Conservation (phyloP, 2,888 invertebrate genomes). For the Ormyrus rosae region DNA sequence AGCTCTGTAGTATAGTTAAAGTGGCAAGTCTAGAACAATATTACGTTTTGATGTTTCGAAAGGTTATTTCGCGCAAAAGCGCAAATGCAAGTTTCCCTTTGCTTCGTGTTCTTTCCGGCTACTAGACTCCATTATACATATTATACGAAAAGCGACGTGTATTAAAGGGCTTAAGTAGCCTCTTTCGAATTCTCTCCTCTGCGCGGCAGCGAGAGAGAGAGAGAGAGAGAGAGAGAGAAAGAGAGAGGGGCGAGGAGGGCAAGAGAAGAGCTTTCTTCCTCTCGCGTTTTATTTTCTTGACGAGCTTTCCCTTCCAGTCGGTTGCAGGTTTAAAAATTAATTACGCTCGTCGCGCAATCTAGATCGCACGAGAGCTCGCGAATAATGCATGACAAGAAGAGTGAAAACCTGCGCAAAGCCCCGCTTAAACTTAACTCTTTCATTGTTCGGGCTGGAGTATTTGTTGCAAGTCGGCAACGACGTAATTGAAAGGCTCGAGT, state of each 20-base stretch:
- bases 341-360: slow-evolving; percentile 55
- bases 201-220: too few species aligned
- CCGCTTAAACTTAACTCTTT: slow-evolving; percentile 17
- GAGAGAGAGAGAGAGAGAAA: too few species aligned
- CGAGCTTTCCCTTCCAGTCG: not conserved
- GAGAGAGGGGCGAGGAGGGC: too few species aligned
- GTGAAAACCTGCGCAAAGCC: not conserved
- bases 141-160: slow-evolving; percentile 40
- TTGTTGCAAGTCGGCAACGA: not conserved
- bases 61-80: not conserved
- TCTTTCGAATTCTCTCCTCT: slow-evolving; percentile 34
- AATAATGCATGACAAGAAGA: slow-evolving; percentile 42
- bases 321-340: slow-evolving; percentile 57
- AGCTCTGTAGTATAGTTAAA: not conserved
- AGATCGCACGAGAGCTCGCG: slow-evolving; percentile 20
- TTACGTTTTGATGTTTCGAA: not conserved
- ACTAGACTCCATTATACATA: slow-evolving; percentile 7
- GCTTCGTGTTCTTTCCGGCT: not conserved
- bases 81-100: not conserved
- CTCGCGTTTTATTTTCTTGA: not conserved
- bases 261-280: not conserved
- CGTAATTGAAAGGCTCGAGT: slow-evolving; percentile 20
- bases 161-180: slow-evolving; percentile 48
- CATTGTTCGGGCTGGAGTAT: not conserved
- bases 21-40: not conserved